Base-by-base conservation (phyloP, 2,888 invertebrate species). In the Abrostola tripartita region DNA sequence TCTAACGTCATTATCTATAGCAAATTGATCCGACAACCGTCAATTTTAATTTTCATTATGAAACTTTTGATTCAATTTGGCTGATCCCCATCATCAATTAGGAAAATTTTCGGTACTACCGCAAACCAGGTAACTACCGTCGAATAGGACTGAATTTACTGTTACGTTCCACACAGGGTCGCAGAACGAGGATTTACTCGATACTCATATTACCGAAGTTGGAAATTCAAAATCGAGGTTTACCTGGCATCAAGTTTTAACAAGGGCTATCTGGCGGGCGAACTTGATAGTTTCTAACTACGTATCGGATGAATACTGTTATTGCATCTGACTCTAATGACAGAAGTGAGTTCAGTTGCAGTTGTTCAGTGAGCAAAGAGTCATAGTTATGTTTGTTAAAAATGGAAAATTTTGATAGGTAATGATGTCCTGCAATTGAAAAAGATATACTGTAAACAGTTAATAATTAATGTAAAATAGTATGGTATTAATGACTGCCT, bases 201-300 rank as follows among this genome's bases (percentile, higher is more conserved):
- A 55, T 61, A 64, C 54, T 71, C 65, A 5, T 42, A 67, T 71
- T 61, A 68, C 52, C 42, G 50, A 66, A 74, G 69, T 78, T 77
- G 65, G 74, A 74, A 70, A 73, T 72, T 70, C 61, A 58, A 76
- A 77, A 74, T 75, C 66, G 67, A 57, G 62, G 41, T 44, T 52
- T 61, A 67, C 49, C 55, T 63, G 56, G 67, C 66, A 59, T 61
- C 59, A 81, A 85, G 80, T 85, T 84, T 78, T 85, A 84, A 81
- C 81, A 78, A 85, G 78, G 62, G 53, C 6, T 61, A 53, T 61
- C 60, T 53, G 63, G 53, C 61, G 52, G 53, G 51, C 71, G 0
- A 68, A 47, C 37, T 61, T 14, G 52, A 55, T 61, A 71, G 51
- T 67, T 58, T 2, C 5, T 52, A 61, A 71, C 75, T 41, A 64